phyloP scores from a whole-genome alignment of 2,113 vertebrate species.

The Gila orcuttii region DNA sequence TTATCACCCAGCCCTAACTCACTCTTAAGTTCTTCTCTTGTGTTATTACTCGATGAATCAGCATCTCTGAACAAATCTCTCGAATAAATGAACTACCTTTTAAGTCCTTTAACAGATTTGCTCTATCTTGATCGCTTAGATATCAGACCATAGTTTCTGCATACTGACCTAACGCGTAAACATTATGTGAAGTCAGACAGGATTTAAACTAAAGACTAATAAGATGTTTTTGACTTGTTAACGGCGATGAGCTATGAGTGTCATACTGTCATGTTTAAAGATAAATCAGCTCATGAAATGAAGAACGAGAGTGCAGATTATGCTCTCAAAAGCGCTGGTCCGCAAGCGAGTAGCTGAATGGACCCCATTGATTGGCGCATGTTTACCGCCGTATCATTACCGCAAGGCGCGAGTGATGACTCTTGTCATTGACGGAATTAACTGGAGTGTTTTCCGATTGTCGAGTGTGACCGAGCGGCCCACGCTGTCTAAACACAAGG shows the following conservation, averaged over 20 bases:
- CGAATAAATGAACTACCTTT: too few relatives aligned
- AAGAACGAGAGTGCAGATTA: not conserved
- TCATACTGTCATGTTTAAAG: not conserved
- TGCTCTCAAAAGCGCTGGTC: not conserved
- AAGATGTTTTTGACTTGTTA: not conserved
- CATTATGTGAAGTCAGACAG: too few relatives aligned
- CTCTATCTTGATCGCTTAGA: too few relatives aligned
- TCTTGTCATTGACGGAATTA: constrained; percentile 34
- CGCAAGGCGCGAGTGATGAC: not conserved
- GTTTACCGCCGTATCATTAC: constrained; percentile 17
- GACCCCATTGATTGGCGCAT: constrained; percentile 3
- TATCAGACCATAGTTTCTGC: too few relatives aligned
- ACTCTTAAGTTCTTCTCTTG: too few relatives aligned
- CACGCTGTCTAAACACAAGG: constrained; percentile 10
- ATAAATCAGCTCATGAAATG: not conserved
- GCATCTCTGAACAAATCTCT: too few relatives aligned
- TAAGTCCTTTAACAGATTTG: too few relatives aligned
- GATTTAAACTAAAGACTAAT: not conserved
- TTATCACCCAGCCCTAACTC: too few relatives aligned
- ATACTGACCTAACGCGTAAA: too few relatives aligned
- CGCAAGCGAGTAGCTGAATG: not conserved
- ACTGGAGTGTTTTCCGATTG: constrained; percentile 43
- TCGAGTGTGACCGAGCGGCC: constrained; percentile 19
- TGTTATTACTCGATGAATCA: too few relatives aligned
- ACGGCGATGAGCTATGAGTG: not conserved